Percentiles rank a stretch among this genome's conserved stretches.
Evolutionary conservation across 2,888 invertebrate genomes (phyloP).

Genomic region (Latrodectus elegans): DNA sequence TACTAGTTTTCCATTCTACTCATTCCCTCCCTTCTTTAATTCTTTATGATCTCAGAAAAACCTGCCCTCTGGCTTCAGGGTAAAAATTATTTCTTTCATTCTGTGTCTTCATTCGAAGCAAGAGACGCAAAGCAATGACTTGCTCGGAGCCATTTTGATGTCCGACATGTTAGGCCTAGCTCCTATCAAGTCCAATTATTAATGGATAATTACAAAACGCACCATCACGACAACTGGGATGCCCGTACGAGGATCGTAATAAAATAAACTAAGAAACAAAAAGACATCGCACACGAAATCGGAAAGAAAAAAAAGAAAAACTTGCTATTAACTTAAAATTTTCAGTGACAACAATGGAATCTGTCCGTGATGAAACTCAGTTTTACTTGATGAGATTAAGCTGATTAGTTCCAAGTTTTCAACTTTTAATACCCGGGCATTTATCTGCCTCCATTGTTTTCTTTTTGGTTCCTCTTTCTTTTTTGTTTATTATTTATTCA

Average conservation of each 20-base stretch:
- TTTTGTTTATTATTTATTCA: constrained; percentile 14
- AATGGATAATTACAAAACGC: constrained; percentile 60
- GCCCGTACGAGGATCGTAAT: constrained; percentile 20
- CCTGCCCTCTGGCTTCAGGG: constrained; percentile 39
- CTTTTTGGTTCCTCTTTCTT: constrained; percentile 3
- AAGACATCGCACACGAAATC: not conserved
- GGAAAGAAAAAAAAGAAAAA: not conserved
- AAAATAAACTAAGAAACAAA: not conserved
- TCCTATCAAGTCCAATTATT: constrained; percentile 52
- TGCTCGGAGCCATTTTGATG: not conserved
- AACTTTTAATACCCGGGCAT: constrained; percentile 33
- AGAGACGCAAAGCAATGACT: not conserved
- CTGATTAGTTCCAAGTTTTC: constrained; percentile 48
- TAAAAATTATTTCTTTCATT: constrained; percentile 44
- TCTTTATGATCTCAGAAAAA: constrained; percentile 52
- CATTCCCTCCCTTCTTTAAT: constrained; percentile 45
- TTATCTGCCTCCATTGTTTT: constrained; percentile 32
- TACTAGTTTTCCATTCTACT: constrained; percentile 50
- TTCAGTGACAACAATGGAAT: constrained; percentile 15
- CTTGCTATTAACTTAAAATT: constrained; percentile 12
- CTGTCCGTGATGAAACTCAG: constrained; percentile 14
- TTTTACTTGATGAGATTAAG: constrained; percentile 34
- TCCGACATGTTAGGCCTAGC: constrained; percentile 49
- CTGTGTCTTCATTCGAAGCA: not conserved
- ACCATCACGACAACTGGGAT: constrained; percentile 18